Conservation (phyloP, 2,113 vertebrate species). For the Amphiprion ocellaris region DNA sequence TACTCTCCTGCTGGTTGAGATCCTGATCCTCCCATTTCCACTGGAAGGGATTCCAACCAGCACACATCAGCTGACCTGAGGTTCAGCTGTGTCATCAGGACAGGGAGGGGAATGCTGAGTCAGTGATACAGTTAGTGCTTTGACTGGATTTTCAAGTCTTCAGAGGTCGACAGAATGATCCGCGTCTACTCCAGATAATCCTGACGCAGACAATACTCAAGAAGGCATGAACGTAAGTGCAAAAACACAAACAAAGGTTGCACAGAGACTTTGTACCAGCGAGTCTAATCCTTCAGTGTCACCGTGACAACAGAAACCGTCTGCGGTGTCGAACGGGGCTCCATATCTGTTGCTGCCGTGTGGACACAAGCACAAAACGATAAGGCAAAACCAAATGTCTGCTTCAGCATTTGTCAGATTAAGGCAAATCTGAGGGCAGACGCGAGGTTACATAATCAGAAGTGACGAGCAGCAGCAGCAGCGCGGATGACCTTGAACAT, state of each 20-base stretch:
- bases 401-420: constrained; percentile 16
- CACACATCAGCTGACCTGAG: constrained; percentile 24
- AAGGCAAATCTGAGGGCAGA: constrained; percentile 23
- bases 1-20: constrained; percentile 3
- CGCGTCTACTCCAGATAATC: too few relatives aligned
- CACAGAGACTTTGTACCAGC: neutral
- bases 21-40: constrained; percentile 34
- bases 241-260: neutral
- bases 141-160: too few relatives aligned
- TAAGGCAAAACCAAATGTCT: neutral
- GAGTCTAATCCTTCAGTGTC: neutral
- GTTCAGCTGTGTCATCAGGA: neutral
- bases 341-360: neutral
- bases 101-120: constrained; percentile 13
- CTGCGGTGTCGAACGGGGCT: neutral
- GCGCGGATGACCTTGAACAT: constrained; percentile 15
- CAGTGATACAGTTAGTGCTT: neutral
- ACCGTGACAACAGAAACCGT: constrained; percentile 6
- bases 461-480: constrained; percentile 11
- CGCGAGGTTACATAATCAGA: constrained; percentile 23
- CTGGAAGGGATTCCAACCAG: constrained; percentile 19
- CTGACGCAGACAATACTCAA: too few relatives aligned
- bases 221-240: neutral
- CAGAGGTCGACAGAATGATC: too few relatives aligned
- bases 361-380: neutral